phyloP scores from a whole-genome alignment of 2,797 vertebrate genomes.

The Taeniopygia guttata region DNA sequence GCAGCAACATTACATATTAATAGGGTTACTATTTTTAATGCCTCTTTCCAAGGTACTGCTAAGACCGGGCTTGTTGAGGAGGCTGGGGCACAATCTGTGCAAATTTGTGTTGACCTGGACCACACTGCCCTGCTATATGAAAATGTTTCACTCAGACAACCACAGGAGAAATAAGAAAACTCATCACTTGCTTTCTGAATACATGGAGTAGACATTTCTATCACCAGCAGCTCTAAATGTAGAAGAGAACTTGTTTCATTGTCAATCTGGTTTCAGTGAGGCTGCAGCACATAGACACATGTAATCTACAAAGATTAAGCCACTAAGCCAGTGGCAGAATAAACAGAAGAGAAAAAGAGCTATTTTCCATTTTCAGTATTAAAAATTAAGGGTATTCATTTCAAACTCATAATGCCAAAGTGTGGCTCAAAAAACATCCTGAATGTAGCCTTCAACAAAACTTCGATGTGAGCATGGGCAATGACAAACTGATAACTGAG shows the following conservation, averaged over 20 bases:
- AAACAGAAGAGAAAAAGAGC: not conserved
- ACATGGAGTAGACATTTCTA: accelerated
- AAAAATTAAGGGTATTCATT: not conserved
- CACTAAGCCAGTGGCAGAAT: not conserved
- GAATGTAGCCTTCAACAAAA: not conserved
- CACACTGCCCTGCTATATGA: accelerated
- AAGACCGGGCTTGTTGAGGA: not conserved
- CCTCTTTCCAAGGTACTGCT: not conserved
- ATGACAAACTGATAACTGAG: not conserved
- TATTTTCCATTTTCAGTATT: not conserved
- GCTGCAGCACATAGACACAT: accelerated
- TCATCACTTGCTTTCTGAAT: not conserved
- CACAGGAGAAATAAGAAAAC: not conserved
- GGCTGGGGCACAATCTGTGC: not conserved
- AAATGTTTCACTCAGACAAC: not conserved
- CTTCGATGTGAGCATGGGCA: accelerated
- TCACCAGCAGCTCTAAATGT: not conserved
- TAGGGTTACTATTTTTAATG: not conserved
- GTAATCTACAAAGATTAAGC: not conserved
- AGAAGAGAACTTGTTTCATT: not conserved
- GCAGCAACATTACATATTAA: not conserved
- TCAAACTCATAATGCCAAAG: not conserved
- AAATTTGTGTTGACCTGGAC: not conserved
- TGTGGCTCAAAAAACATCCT: not conserved
- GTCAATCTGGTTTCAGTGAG: not conserved